Percentiles rank a stretch among this genome's conserved stretches.
These are phyloP conservation scores for Oxycera nigricornis DNA, from an alignment of 2,888 invertebrate genomes.

Conservation along the genomic window DNA sequence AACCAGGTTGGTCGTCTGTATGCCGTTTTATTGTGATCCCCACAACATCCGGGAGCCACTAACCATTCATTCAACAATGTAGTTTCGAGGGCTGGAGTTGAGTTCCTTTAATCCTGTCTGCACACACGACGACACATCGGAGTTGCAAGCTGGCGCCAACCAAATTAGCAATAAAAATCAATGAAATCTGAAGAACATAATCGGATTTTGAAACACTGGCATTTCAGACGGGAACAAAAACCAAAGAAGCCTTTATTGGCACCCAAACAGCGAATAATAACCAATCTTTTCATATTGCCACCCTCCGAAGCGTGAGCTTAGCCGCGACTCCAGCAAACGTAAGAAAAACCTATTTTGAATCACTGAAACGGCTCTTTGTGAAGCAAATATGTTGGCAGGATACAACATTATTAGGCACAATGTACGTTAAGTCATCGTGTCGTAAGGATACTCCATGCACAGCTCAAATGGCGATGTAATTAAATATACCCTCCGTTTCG, in stretches of 20 bases:
- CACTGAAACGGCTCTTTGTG: too few relatives aligned
- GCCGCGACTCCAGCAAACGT: too few relatives aligned
- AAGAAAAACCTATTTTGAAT: neutral
- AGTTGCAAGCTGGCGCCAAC: constrained; percentile 7
- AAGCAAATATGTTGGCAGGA: neutral
- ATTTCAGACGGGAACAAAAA: neutral
- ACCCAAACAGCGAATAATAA: neutral
- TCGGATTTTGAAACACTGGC: neutral
- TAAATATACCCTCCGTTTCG: neutral
- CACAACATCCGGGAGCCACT: too few relatives aligned
- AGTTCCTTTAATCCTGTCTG: neutral
- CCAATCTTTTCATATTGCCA: neutral
- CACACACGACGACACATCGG: neutral
- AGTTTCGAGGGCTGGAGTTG: neutral
- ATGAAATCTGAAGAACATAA: neutral
- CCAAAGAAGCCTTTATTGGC: neutral
- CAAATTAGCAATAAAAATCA: neutral
- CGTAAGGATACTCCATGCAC: neutral
- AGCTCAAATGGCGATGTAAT: neutral
- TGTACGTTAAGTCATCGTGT: neutral
- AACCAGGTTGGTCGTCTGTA: too few relatives aligned
- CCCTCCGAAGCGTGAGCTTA: neutral
- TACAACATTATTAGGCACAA: neutral
- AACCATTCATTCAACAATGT: neutral
- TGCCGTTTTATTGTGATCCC: too few relatives aligned